Evolutionary conservation across 2,797 vertebrate species (phyloP).

Genomic region (Rhinatrema bivittatum): DNA sequence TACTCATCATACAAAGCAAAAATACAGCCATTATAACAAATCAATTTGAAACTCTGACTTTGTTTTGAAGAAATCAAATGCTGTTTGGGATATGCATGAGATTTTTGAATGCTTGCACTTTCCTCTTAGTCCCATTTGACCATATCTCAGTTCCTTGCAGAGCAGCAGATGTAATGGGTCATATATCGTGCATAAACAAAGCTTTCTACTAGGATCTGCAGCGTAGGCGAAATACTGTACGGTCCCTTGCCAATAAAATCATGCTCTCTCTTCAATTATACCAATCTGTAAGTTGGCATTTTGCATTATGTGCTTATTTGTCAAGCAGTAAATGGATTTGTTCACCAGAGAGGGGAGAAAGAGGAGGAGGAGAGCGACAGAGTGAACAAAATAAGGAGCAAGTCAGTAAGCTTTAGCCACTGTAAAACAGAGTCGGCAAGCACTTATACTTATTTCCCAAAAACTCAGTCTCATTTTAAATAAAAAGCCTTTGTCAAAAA

Average conservation of each 20-base stretch:
- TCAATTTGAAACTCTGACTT: slow-evolving; percentile 6
- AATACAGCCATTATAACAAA: slow-evolving; percentile 8
- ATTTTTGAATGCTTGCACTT: not conserved
- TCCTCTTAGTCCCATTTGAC: not conserved
- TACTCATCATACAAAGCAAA: not conserved
- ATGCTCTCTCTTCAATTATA: slow-evolving; percentile 27
- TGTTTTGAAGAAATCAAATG: slow-evolving; percentile 2
- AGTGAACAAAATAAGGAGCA: no score
- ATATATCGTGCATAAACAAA: slow-evolving; percentile 21
- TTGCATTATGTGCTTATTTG: slow-evolving; percentile 38
- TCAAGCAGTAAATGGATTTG: slow-evolving; percentile 43
- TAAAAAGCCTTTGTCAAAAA: no score
- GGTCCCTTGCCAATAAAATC: slow-evolving; percentile 24
- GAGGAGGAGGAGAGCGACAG: no score
- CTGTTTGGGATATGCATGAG: not conserved
- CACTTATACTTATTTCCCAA: no score
- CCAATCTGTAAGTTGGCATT: slow-evolving; percentile 36
- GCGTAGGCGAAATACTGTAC: slow-evolving; percentile 4
- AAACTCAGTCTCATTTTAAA: no score
- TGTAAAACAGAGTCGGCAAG: no score
- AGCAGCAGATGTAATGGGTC: slow-evolving; percentile 9
- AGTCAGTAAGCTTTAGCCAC: no score
- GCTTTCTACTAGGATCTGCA: slow-evolving; percentile 15
- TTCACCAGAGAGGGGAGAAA: no score
- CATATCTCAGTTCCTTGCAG: slow-evolving; percentile 1